Base-by-base conservation (phyloP, 2,888 invertebrate genomes). In the Nowickia ferox region DNA sequence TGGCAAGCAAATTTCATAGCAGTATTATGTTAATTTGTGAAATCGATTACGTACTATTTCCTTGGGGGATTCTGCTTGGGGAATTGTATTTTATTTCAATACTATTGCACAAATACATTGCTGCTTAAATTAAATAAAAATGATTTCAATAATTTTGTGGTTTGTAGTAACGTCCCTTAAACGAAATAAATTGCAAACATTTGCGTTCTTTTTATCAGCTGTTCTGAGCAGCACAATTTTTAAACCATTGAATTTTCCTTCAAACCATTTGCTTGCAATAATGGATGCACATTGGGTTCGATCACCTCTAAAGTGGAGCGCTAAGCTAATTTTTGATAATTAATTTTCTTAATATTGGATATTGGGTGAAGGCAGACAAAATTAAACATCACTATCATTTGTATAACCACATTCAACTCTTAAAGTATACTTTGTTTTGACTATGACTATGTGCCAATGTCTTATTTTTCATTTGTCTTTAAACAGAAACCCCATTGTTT, bases 191-290 rank as follows among this genome's bases (percentile, higher is more conserved):
- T 30, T 30, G 22, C 17, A 30, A 65, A 46, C 30, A 76, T n/a
- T 44, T 76, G 55, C 17, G 30, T 19, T 30, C 46, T 53, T 15
- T 38, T 30, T 55, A 46, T 65, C 76, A 76, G 55, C 76, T 76
- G 75, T 65, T 65, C 13, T n/a, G 38, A 17, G 13, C 6, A 44
- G 38, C 8, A 17, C n/a, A 65, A 53, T n/a, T 55, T 22, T 13
- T 17, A 46, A 55, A 46, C 5, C 38, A 55, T 55, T 30, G 65
- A 65, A 65, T 55, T 66, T 55, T 8, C 44, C 30, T 76, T 44
- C 15, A 40, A 76, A 71, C 38, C 42, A 63, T 69, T 59, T 66
- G 72, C 59, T 59, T 66, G 42, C 76, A 57, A 63, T 59, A 74
- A 75, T 61, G 44, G 6, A 8, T 1, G 13, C 6, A 15, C 48